Evolutionary conservation across 2,888 invertebrate species (phyloP).

Genomic region (Acanthosepion esculentum): DNA sequence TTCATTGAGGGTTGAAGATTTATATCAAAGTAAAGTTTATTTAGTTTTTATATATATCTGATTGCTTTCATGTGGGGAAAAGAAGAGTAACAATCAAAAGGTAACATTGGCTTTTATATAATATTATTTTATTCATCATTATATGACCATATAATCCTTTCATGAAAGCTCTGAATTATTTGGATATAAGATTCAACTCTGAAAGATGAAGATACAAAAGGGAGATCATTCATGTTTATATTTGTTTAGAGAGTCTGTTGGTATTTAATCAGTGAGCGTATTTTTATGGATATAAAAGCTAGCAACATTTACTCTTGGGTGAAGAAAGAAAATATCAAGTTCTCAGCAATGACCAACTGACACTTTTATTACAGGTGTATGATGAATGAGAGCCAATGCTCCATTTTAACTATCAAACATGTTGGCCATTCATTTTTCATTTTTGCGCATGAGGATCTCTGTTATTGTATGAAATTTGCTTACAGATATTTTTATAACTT

Average conservation of each 20-base stretch:
- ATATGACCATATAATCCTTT: too few relatives aligned
- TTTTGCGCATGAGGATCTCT: background rate
- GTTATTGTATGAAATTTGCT: background rate
- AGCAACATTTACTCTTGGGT: background rate
- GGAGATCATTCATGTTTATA: too few relatives aligned
- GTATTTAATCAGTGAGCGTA: background rate
- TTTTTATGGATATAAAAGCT: background rate
- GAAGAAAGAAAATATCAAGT: background rate
- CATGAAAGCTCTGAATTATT: too few relatives aligned
- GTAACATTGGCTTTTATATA: too few relatives aligned
- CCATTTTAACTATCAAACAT: conserved; percentile 33
- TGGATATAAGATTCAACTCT: too few relatives aligned
- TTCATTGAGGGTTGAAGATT: too few relatives aligned
- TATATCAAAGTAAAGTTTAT: too few relatives aligned
- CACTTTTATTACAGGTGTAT: conserved; percentile 13
- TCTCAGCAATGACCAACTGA: background rate
- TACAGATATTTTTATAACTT: background rate
- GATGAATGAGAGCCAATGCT: background rate
- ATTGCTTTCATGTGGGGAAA: too few relatives aligned
- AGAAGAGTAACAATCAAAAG: too few relatives aligned
- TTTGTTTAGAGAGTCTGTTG: background rate
- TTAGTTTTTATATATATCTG: too few relatives aligned
- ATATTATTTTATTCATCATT: too few relatives aligned
- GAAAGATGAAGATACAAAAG: too few relatives aligned
- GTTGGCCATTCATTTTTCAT: background rate